Evolutionary conservation across 64 coral and sea anemone genomes (phyloP).

Genomic region (Platygyra sinensis): DNA sequence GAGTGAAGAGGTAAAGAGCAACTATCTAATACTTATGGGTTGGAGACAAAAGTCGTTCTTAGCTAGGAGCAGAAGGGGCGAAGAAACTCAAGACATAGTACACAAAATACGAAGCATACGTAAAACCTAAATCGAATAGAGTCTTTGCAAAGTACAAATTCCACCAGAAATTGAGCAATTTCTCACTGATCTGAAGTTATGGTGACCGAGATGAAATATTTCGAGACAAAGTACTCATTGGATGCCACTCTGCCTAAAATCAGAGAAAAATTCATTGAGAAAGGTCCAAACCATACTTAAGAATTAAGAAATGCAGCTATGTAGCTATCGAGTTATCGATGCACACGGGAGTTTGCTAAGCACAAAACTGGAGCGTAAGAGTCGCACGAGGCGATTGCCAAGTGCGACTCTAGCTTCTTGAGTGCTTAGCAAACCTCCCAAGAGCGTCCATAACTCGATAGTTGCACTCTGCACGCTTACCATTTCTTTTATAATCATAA

Average conservation of each 20-base stretch:
- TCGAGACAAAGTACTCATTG: constrained; percentile 43
- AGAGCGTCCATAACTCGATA: too few relatives aligned
- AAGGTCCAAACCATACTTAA: constrained; percentile 32
- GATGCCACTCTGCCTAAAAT: constrained; percentile 9
- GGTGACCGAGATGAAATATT: constrained; percentile 33
- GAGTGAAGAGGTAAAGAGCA: constrained; percentile 51
- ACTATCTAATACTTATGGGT: constrained; percentile 56
- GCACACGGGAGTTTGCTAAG: too few relatives aligned
- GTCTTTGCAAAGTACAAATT: constrained; percentile 18
- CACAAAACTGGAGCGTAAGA: too few relatives aligned
- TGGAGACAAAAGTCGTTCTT: constrained; percentile 41
- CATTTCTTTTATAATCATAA: too few relatives aligned
- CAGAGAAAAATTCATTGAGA: constrained; percentile 32
- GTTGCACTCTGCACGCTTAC: too few relatives aligned
- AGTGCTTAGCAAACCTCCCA: too few relatives aligned
- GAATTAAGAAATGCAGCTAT: neutral
- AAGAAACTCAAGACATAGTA: too few relatives aligned
- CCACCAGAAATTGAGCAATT: constrained; percentile 50
- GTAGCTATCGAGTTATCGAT: too few relatives aligned
- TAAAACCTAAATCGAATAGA: constrained; percentile 23
- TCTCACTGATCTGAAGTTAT: constrained; percentile 45
- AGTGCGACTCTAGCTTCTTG: too few relatives aligned
- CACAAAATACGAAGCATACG: constrained; percentile 31
- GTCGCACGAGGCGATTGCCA: too few relatives aligned
- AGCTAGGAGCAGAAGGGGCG: neutral